Conservation (phyloP, 1,140 invertebrate genomes). For the Cyclargus thomasi region DNA sequence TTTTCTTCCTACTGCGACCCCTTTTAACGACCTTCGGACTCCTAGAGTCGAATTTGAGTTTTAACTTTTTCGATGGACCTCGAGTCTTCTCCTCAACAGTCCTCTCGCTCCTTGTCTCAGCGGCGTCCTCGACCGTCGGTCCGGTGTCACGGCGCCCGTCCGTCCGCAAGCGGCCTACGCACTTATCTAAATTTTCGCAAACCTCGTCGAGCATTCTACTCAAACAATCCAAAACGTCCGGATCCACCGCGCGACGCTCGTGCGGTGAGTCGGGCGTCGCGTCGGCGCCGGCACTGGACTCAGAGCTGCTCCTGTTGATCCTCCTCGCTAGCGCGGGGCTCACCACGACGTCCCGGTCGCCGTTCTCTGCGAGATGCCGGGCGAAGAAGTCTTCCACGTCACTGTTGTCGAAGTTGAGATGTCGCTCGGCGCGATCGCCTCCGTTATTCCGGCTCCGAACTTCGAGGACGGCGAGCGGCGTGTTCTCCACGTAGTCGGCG, state of each 20-base stretch:
- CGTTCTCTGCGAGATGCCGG: slow-evolving; percentile 42
- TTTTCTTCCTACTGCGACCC: not conserved
- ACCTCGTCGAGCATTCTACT: slow-evolving; percentile 51
- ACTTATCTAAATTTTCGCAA: slow-evolving; percentile 45
- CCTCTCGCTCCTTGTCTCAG: not conserved
- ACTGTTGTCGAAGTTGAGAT: slow-evolving; percentile 16
- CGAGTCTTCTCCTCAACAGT: slow-evolving; percentile 11
- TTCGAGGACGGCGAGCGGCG: slow-evolving; percentile 21
- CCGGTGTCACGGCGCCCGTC: no score
- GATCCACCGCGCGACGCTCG: slow-evolving; percentile 18
- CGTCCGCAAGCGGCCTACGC: not conserved
- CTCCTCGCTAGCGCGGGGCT: slow-evolving; percentile 48
- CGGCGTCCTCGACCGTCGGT: not conserved
- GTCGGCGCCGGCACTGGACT: slow-evolving; percentile 35
- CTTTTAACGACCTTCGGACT: slow-evolving; percentile 32
- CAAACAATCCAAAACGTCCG: slow-evolving; percentile 48
- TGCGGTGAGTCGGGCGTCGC: not conserved
- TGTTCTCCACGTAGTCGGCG: slow-evolving; percentile 38
- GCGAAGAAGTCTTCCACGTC: slow-evolving; percentile 49
- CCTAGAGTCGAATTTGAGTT: slow-evolving; percentile 29
- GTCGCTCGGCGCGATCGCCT: no score
- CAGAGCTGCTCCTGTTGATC: slow-evolving; percentile 49
- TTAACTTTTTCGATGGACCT: slow-evolving; percentile 28
- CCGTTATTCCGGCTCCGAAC: not conserved
- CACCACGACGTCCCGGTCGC: slow-evolving; percentile 31